Conservation (phyloP, 37 sponge, comb jelly and placozoan genomes). For the Haliclona indistincta region DNA sequence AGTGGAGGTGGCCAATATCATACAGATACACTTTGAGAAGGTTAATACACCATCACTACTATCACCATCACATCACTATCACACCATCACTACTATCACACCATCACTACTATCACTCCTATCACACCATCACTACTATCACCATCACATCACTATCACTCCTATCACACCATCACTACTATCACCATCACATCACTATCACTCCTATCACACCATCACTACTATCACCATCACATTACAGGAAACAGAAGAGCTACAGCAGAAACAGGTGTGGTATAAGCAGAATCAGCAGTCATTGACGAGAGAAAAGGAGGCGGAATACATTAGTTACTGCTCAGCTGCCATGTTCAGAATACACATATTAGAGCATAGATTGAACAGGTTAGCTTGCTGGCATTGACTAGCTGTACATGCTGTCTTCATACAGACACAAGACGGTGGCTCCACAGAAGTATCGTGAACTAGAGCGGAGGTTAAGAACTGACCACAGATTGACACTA, state of each 20-base stretch:
- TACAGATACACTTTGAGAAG: conserved; percentile 85
- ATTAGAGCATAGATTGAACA: conserved; percentile 87
- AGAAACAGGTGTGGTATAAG: conserved; percentile 91
- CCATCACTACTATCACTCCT: no score
- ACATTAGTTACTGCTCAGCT: conserved; percentile 82
- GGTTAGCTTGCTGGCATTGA: conserved; percentile 22
- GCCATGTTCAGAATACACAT: conserved; percentile 98
- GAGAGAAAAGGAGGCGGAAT: conserved; percentile 89
- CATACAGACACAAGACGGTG: conserved; percentile 78
- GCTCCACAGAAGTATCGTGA: conserved; percentile 87
- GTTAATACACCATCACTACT: conserved; percentile 8
- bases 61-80: no score
- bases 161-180: no score
- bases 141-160: no score
- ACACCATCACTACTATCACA: no score
- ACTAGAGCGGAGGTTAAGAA: conserved; percentile 64
- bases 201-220: no score
- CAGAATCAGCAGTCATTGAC: conserved; percentile 81
- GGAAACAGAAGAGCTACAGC: conserved; percentile 84
- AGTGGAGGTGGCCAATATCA: conserved; percentile 89
- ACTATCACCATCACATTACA: neutral
- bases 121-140: no score
- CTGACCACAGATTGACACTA: conserved; percentile 60
- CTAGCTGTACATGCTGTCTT: neutral
- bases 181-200: no score